phyloP scores from a whole-genome alignment of 92 coral and sea anemone genomes.

The Isaurus tuberculatus region DNA sequence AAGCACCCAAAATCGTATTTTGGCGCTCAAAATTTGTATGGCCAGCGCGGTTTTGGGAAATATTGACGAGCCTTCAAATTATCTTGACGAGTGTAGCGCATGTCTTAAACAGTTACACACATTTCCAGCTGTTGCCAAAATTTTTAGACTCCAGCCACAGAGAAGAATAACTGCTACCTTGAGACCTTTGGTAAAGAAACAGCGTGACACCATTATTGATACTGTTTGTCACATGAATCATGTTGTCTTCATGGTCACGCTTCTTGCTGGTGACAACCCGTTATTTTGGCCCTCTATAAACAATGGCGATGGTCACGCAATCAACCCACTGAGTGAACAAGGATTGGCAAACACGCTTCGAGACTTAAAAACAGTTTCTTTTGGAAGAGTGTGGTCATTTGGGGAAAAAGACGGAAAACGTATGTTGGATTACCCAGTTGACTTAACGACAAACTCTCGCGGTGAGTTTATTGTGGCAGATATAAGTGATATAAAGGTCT shows the following conservation, averaged over 20 bases:
- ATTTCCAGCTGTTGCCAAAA: conserved; percentile 7
- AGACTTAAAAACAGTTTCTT: conserved; percentile 19
- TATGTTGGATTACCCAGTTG: conserved; percentile 14
- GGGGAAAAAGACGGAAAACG: conserved; percentile 3
- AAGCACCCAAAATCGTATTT: conserved; percentile 25
- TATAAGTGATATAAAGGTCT: conserved; percentile 29
- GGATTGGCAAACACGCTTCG: conserved; percentile 7
- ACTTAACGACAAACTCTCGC: conserved; percentile 26
- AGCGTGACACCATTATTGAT: conserved; percentile 12
- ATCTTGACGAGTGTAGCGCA: not conserved
- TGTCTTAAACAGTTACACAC: conserved; percentile 12
- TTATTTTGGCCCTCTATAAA: conserved; percentile 21
- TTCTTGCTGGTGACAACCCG: conserved; percentile 17
- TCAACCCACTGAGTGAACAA: not conserved
- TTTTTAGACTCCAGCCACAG: conserved; percentile 10
- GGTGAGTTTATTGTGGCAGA: conserved; percentile 29
- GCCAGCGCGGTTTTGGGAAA: conserved; percentile 11
- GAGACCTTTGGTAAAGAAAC: conserved; percentile 1
- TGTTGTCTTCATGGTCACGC: conserved; percentile 40
- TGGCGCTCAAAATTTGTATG: conserved; percentile 19
- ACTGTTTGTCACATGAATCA: conserved; percentile 42
- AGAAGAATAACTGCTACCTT: not conserved
- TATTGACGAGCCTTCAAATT: conserved; percentile 8
- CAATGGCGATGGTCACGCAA: not conserved
- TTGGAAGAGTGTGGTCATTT: conserved; percentile 32